Base-by-base conservation (phyloP, 2,888 invertebrate genomes). In the Corythucha ciliata region DNA sequence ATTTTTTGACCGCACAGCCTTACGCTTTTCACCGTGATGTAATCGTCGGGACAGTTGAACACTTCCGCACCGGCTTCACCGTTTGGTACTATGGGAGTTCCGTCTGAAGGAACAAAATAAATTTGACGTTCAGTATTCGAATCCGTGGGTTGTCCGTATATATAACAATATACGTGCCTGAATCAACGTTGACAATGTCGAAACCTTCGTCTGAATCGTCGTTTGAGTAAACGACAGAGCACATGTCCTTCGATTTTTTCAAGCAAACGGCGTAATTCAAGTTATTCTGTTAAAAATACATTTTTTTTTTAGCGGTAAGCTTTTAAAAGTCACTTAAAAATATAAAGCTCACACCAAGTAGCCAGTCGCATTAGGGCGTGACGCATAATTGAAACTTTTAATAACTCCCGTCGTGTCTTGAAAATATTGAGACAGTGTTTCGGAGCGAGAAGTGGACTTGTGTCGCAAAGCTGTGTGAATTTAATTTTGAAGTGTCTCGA, bases 201-300 rank as follows among this genome's bases (percentile, higher is more conserved):
- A 84, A 80, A 26, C 72, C 72, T n/a, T n/a, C n/a, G n/a, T n/a
- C n/a, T 8, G n/a, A n/a, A n/a, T n/a, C n/a, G n/a, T 67, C 52
- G 59, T 74, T 78, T 1, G 70, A 72, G 61, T 81, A 85, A 0
- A 78, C 79, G 12, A 83, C 69, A 39, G 77, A 76, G 65, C 84
- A 85, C 46, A 75, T 75, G 24, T 75, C 77, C 26, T 74, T 66
- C 26, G 71, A 71, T 53, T 80, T 74, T 60, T 74, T 67, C 56
- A 84, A 76, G 63, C 84, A 85, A 57, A 83, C 79, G 1, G 79
- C 83, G 64, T 85, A 85, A 64, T 85, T 84, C 3, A 84, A 66
- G 65, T 84, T 82, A 63, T 83, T 85, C 84, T 84, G 65, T 25
- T 76, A 76, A 24, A 2, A 14, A n/a, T 8, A 36, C 8, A 7